A percentile compares a stretch with the other conserved stretches of the same genome.
Evolutionary conservation across 2,113 vertebrate species (phyloP).

Genomic region (Paramormyrops kingsleyae): DNA sequence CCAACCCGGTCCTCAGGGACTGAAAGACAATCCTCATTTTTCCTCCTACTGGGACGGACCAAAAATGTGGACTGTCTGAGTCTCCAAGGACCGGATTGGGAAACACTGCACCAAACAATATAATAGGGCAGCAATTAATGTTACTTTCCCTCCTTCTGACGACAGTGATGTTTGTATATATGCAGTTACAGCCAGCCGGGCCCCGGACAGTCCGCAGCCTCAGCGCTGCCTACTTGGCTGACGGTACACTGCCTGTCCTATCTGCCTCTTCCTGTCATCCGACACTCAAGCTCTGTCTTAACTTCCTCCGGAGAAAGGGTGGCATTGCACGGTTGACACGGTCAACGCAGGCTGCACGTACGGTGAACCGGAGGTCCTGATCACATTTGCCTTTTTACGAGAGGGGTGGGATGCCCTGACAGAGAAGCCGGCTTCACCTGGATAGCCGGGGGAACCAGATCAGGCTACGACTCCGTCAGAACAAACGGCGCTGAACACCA

Average conservation of each 20-base stretch:
- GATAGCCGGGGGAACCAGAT: background rate
- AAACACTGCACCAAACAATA: background rate
- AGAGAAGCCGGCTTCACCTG: background rate
- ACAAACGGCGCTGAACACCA: background rate
- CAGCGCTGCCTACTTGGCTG: background rate
- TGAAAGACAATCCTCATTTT: background rate
- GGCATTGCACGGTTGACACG: slow-evolving; percentile 31
- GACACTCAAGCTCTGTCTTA: slow-evolving; percentile 17
- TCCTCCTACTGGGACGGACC: background rate
- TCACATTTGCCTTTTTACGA: slow-evolving; percentile 29
- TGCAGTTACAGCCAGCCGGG: background rate
- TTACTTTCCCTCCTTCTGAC: background rate
- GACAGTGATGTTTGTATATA: background rate
- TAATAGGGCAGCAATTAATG: background rate
- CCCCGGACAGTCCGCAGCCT: background rate
- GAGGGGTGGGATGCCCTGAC: background rate
- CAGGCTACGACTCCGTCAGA: background rate
- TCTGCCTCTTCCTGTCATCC: background rate
- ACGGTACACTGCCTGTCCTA: background rate
- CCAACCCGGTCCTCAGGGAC: background rate
- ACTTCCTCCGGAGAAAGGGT: slow-evolving; percentile 39
- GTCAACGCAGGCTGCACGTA: slow-evolving; percentile 24
- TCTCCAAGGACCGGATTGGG: background rate
- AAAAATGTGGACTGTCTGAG: background rate
- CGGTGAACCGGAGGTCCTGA: slow-evolving; percentile 36